phyloP scores from a whole-genome alignment of 2,797 vertebrate genomes.

The Acrocephalus scirpaceus region DNA sequence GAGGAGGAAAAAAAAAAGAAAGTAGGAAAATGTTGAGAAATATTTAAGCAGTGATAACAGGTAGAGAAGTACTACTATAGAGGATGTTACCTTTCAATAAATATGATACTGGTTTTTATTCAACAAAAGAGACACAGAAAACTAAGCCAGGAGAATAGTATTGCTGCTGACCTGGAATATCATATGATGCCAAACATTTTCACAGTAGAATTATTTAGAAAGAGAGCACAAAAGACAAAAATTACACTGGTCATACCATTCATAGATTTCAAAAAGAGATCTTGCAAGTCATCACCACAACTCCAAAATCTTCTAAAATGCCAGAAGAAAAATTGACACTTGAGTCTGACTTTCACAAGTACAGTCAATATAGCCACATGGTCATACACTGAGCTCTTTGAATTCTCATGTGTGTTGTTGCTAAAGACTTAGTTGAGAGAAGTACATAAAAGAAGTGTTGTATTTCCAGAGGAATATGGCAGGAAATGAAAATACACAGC shows the following conservation, averaged over 20 bases:
- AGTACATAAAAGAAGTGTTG: background rate
- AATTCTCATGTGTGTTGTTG: background rate
- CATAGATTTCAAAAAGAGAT: background rate
- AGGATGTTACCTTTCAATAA: background rate
- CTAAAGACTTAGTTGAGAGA: background rate
- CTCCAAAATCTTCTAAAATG: background rate
- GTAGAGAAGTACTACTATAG: background rate
- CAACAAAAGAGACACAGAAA: background rate
- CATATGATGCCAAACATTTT: background rate
- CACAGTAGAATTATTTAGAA: background rate
- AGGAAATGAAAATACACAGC: background rate
- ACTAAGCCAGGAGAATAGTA: background rate
- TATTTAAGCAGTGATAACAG: background rate
- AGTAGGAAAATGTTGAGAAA: background rate
- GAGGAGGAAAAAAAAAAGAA: background rate
- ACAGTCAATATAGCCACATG: background rate
- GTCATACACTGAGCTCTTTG: background rate
- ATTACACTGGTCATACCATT: background rate
- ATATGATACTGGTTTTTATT: background rate
- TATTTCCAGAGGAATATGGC: background rate
- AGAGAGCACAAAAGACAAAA: background rate
- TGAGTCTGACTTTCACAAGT: background rate
- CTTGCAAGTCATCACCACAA: background rate
- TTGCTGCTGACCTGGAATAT: background rate
- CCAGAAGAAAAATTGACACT: background rate